Conservation (phyloP, 2,888 invertebrate species). For the Lepidochitona cinerea region DNA sequence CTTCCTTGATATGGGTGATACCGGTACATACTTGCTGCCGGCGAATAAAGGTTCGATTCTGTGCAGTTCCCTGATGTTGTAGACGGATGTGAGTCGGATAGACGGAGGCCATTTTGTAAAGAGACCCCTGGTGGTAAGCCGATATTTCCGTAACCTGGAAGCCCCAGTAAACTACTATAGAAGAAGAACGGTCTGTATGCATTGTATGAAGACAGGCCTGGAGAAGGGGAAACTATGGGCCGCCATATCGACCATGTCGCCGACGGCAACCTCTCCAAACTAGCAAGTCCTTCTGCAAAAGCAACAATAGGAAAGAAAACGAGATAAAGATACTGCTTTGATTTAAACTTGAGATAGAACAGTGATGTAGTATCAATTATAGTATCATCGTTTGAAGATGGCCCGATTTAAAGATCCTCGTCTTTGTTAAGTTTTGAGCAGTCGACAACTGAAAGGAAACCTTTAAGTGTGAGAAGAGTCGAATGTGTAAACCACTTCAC, state of each 20-base stretch:
- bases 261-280: slow-evolving; percentile 1
- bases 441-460: too few relatives aligned
- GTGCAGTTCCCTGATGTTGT: neutral
- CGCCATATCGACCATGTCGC: slow-evolving; percentile 2
- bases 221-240: neutral
- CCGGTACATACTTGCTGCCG: neutral
- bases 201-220: neutral
- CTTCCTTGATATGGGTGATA: neutral
- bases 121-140: neutral
- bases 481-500: too few relatives aligned
- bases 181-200: neutral
- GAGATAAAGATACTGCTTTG: too few relatives aligned
- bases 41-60: neutral
- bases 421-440: too few relatives aligned
- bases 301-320: neutral
- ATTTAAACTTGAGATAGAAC: too few relatives aligned
- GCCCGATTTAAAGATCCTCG: too few relatives aligned
- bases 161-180: neutral
- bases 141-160: neutral
- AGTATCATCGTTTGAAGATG: too few relatives aligned
- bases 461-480: too few relatives aligned
- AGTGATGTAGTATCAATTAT: too few relatives aligned
- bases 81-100: neutral
- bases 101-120: neutral
- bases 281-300: neutral